Percentiles rank a stretch among this genome's conserved stretches.
phyloP scores from a whole-genome alignment of 2,113 vertebrate genomes.

The Chaetura pelagica region DNA sequence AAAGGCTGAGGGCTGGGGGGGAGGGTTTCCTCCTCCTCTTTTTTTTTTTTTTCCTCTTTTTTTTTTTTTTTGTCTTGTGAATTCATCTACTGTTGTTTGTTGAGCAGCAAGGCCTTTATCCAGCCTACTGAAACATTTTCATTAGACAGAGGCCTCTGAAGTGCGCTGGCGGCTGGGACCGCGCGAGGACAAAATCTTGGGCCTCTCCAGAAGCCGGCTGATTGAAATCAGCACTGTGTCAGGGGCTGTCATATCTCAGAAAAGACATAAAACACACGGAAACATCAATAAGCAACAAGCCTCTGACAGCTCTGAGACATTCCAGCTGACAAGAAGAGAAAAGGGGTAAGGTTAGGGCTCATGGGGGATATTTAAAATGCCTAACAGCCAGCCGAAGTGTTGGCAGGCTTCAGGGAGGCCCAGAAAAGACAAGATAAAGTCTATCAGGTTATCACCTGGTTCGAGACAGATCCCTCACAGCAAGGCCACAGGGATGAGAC shows the following conservation, averaged over 20 bases:
- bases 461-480: conserved; percentile 86
- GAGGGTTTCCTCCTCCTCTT: conserved; percentile 46
- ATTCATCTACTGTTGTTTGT: conserved; percentile 84
- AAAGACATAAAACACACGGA: conserved; percentile 98
- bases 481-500: conserved; percentile 82
- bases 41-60: not conserved
- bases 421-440: conserved; percentile 96
- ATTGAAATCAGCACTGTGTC: conserved; percentile 99
- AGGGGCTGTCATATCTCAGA: conserved; percentile 94
- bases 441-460: conserved; percentile 96
- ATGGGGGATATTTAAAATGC: conserved; percentile 90
- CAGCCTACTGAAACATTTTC: conserved; percentile 92
- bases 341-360: conserved; percentile 95
- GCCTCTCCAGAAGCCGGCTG: conserved; percentile 85
- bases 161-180: conserved; percentile 75
- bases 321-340: conserved; percentile 89
- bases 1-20: conserved; percentile 78
- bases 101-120: conserved; percentile 80
- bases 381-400: conserved; percentile 90
- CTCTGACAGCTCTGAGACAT: conserved; percentile 94
- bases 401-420: conserved; percentile 91
- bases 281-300: conserved; percentile 99
- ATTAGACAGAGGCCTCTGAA: conserved; percentile 87
- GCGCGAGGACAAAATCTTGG: conserved; percentile 75
- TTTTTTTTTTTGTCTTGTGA: conserved; percentile 70